Conservation (phyloP, 2,888 invertebrate species). For the Drosophila formosana region DNA sequence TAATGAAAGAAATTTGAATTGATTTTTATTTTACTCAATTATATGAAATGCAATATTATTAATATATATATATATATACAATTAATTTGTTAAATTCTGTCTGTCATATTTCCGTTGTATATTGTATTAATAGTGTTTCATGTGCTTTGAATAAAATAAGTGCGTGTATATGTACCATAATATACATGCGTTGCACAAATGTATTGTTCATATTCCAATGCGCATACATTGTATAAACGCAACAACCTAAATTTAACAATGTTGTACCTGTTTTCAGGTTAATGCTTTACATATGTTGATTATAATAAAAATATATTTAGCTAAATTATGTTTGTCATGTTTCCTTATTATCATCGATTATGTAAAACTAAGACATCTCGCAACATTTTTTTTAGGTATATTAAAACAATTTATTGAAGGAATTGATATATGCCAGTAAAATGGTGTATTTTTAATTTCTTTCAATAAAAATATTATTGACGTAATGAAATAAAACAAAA, state of each 20-base stretch:
- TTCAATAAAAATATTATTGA: constrained; percentile 39
- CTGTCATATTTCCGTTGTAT: no score
- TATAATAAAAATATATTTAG: constrained; percentile 2
- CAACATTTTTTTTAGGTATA: constrained; percentile 28
- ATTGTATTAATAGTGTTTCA: no score
- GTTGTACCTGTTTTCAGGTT: constrained; percentile 33
- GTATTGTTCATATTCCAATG: constrained; percentile 30
- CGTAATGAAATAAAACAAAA: constrained; percentile 29
- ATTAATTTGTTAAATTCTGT: no score
- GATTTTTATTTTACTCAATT: no score
- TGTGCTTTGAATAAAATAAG: no score
- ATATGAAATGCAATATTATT: no score
- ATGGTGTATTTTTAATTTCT: constrained; percentile 53
- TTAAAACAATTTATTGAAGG: constrained; percentile 39
- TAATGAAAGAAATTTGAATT: not conserved
- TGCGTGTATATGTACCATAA: constrained; percentile 30
- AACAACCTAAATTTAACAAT: constrained; percentile 28
- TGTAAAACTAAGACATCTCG: constrained; percentile 36
- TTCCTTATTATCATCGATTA: constrained; percentile 13
- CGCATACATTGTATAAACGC: constrained; percentile 39
- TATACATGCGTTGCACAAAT: constrained; percentile 28
- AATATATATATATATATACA: no score
- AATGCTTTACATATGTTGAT: constrained; percentile 26
- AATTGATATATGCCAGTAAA: constrained; percentile 53
- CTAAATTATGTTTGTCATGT: not conserved